Evolutionary conservation across 2,113 vertebrate genomes (phyloP).

Genomic region (Charadrius vociferus): DNA sequence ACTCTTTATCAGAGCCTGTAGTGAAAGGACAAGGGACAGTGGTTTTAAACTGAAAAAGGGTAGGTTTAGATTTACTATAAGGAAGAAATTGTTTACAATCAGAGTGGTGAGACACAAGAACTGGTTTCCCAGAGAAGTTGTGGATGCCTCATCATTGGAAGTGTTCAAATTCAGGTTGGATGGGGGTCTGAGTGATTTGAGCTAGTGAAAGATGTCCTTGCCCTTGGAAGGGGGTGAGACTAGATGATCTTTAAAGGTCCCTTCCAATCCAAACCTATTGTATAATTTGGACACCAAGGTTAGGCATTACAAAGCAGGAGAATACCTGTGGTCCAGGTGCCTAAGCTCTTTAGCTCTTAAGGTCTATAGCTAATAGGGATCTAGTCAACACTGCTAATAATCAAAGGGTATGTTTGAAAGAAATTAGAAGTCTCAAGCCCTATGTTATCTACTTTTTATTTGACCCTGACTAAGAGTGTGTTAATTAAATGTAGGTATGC

Average conservation of each 20-base stretch:
- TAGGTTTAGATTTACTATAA: not conserved
- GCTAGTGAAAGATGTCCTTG: not conserved
- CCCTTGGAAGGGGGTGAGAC: rapidly evolving
- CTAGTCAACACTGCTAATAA: not conserved
- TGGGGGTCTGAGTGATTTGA: rapidly evolving
- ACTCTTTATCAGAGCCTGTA: not conserved
- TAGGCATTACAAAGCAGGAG: not conserved
- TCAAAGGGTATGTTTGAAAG: not conserved
- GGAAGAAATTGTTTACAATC: rapidly evolving
- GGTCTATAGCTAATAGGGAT: not conserved
- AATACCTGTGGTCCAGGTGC: rapidly evolving
- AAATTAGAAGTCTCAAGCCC: not conserved
- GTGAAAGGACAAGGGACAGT: not conserved
- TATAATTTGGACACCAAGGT: not conserved
- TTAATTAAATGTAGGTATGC: not conserved
- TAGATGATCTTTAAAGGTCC: not conserved
- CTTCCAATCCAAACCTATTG: not conserved
- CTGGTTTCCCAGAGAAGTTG: not conserved
- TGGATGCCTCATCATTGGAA: rapidly evolving
- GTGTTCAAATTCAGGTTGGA: not conserved
- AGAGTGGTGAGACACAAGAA: not conserved
- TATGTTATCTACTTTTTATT: not conserved
- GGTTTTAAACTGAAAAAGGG: not conserved
- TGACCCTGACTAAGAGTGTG: not conserved
- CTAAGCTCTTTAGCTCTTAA: not conserved